phyloP scores from a whole-genome alignment of 2,888 invertebrate species.

The Agonopterix arenella region DNA sequence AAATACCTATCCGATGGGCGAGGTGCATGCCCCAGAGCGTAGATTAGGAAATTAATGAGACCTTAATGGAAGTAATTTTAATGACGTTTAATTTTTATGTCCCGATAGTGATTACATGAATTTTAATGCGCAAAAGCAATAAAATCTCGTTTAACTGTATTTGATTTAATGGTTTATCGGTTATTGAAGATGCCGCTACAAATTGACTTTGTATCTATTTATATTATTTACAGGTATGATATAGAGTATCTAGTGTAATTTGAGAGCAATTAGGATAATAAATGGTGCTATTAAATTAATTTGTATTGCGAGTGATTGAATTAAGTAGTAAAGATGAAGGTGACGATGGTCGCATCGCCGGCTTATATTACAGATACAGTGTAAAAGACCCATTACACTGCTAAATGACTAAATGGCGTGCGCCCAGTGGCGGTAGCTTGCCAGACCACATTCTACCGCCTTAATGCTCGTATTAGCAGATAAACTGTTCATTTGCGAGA shows the following conservation, averaged over 20 bases:
- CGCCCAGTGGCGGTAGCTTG: conserved; percentile 23
- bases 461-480: conserved; percentile 46
- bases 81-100: conserved; percentile 55
- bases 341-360: conserved; percentile 7
- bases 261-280: conserved; percentile 3
- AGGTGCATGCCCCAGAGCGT: conserved; percentile 54
- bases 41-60: conserved; percentile 69
- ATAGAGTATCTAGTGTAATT: conserved; percentile 24
- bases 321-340: conserved; percentile 5
- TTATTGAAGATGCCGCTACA: conserved; percentile 44
- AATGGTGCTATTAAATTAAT: conserved; percentile 1
- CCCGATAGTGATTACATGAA: conserved; percentile 53
- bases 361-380: conserved; percentile 21
- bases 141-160: conserved; percentile 47
- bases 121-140: conserved; percentile 64
- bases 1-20: conserved; percentile 41
- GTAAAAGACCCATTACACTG: conserved; percentile 41
- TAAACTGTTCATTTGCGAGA: conserved; percentile 52
- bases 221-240: background rate
- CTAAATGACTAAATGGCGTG: conserved; percentile 60
- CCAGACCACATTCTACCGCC: conserved; percentile 40
- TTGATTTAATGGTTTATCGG: conserved; percentile 43
- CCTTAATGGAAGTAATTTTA: conserved; percentile 64
- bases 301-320: background rate
- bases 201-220: conserved; percentile 30